A percentile compares a stretch with the other conserved stretches of the same genome.
Evolutionary conservation across 1,140 invertebrate genomes (phyloP).

Genomic region (Leptestheria dahalacensis): DNA sequence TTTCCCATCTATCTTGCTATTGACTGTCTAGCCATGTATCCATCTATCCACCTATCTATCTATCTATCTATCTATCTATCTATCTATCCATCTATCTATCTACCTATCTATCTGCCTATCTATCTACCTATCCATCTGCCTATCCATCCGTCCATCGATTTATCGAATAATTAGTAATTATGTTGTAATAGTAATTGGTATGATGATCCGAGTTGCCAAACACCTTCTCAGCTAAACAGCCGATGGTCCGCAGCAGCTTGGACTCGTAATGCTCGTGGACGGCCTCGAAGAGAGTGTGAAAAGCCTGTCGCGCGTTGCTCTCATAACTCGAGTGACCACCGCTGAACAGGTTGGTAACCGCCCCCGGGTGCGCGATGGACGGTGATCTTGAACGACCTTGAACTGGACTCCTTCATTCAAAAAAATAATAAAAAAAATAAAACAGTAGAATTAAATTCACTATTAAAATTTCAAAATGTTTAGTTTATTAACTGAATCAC

Average conservation of each 20-base stretch:
- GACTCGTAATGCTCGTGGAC: slow-evolving; percentile 10
- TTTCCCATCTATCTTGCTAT: too few relatives aligned
- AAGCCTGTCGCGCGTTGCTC: slow-evolving; percentile 13
- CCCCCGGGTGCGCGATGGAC: not conserved
- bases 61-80: too few relatives aligned
- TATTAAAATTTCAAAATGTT: too few relatives aligned
- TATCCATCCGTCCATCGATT: too few relatives aligned
- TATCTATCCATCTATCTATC: too few relatives aligned
- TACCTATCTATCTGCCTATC: too few relatives aligned
- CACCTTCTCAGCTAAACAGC: slow-evolving; percentile 14
- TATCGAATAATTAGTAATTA: not conserved
- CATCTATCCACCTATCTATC: too few relatives aligned
- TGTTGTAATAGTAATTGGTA: not conserved
- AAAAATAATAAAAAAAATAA: too few relatives aligned
- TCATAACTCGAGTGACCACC: slow-evolving; percentile 7
- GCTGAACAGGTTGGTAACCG: not conserved
- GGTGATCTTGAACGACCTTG: not conserved
- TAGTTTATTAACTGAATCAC: too few relatives aligned
- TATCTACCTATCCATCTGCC: too few relatives aligned
- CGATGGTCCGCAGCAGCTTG: slow-evolving; percentile 5
- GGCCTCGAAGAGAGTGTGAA: slow-evolving; percentile 9
- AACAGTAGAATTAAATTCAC: too few relatives aligned
- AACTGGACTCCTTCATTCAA: slow-evolving; percentile 28
- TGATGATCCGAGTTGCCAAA: not conserved
- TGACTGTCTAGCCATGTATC: too few relatives aligned